A percentile compares a stretch with the other conserved stretches of the same genome.
Evolutionary conservation across 2,797 vertebrate species (phyloP).

Genomic region (Lemur catta): DNA sequence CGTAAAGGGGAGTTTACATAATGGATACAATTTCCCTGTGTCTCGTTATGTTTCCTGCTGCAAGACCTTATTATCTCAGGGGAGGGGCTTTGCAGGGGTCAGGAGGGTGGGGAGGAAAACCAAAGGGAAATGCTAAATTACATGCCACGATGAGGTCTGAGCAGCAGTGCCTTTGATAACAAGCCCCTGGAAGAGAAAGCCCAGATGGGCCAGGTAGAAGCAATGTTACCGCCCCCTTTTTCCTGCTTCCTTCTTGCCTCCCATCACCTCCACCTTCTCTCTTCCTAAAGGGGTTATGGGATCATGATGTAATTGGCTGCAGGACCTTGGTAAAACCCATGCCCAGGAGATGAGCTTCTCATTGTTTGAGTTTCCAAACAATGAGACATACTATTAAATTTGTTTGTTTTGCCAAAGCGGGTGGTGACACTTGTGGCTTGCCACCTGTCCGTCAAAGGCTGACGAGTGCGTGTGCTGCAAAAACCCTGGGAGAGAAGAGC

Average conservation of each 20-base stretch:
- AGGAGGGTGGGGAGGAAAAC: background rate
- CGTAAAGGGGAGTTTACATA: background rate
- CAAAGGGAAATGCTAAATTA: background rate
- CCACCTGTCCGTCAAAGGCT: background rate
- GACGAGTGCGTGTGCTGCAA: rapidly evolving
- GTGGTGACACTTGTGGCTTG: background rate
- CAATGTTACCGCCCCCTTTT: rapidly evolving
- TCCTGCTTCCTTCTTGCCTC: background rate
- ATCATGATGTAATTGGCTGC: background rate
- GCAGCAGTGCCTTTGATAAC: background rate
- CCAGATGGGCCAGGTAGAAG: background rate
- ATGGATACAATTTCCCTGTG: background rate
- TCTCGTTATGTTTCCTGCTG: background rate
- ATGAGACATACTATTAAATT: background rate
- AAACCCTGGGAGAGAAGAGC: background rate
- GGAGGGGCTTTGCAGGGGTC: background rate
- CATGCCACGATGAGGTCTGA: background rate
- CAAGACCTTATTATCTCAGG: background rate
- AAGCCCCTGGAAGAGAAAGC: background rate
- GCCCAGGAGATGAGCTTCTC: background rate
- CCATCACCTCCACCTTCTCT: background rate
- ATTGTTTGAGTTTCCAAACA: background rate
- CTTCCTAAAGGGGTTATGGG: background rate
- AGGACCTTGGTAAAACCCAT: background rate
- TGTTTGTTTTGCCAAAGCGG: background rate